Conservation (phyloP, 1,140 invertebrate genomes). For the Brachionus sp. region DNA sequence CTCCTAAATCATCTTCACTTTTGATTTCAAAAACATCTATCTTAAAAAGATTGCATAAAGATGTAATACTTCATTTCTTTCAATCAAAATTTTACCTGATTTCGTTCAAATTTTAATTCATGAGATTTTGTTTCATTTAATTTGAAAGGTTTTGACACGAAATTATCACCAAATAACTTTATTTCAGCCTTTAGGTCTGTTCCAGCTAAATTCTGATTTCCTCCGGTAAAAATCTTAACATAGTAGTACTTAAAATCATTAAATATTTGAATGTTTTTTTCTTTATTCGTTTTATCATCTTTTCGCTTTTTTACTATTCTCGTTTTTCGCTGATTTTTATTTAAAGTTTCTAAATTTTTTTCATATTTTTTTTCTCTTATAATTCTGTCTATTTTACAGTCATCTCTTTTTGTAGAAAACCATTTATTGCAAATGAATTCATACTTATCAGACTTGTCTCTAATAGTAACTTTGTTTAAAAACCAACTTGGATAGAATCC, state of each 20-base stretch:
- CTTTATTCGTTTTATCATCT: neutral
- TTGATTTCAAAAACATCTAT: slow-evolving; percentile 36
- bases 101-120: neutral
- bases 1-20: neutral
- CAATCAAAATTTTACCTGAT: neutral
- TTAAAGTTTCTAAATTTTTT: neutral
- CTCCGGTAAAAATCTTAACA: slow-evolving; percentile 14
- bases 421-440: slow-evolving; percentile 56
- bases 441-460: slow-evolving; percentile 52
- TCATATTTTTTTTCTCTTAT: slow-evolving; percentile 51
- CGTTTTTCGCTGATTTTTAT: neutral
- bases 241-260: slow-evolving; percentile 13
- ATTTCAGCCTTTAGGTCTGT: slow-evolving; percentile 5
- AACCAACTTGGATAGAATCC: slow-evolving; percentile 57
- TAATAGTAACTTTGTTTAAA: slow-evolving; percentile 55
- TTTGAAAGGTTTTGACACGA: neutral
- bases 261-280: neutral
- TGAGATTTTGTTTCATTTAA: slow-evolving; percentile 11
- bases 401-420: slow-evolving; percentile 56
- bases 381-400: slow-evolving; percentile 57
- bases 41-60: neutral
- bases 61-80: neutral
- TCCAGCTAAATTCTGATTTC: slow-evolving; percentile 1
- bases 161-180: slow-evolving; percentile 31
- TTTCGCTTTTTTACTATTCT: neutral